Base-by-base conservation (phyloP, 2,113 vertebrate genomes). In the Pavo muticus region DNA sequence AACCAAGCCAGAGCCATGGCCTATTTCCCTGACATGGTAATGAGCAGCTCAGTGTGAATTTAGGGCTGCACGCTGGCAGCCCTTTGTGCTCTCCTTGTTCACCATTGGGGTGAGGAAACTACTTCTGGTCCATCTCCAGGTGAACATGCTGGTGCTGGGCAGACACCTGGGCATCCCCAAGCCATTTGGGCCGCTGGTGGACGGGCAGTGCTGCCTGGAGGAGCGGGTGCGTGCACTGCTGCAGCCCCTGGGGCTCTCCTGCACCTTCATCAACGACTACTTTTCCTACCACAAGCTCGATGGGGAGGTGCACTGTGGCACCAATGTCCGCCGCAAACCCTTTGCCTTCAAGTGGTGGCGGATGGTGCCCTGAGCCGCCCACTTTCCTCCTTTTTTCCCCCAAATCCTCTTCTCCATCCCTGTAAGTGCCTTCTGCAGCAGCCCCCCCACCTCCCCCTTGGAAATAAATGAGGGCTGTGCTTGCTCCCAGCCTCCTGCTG, bases 121-220 rank as follows among this genome's bases (percentile, higher is more conserved):
- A 4, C 30, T 56, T 63, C 61, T 27, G 42, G 10, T 52, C 61
- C 4, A 50, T 73, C 81, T 45, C 8, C 91, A 99, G 99, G 98
- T 99, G 45, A 99, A 99, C 97, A 99, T 99, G 99, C 96, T 99
- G 8, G 98, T 99, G 25, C 77, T 99, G 73, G 98, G 98, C 71
- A 97, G 97, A 63, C 91, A 98, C 92, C 97, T 99, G 40, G 99
- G 98, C 93, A 98, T 99, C 88, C 99, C 99, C 12, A 99, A 99
- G 57, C 99, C 99, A 4, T 99, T 98, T 1, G 99, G 99, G 14
- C 99, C 99, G 0, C 45, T 93, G 92, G 97, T 99, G 93, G 81
- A 98, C 0, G 98, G 98, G 19, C 95, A 54, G 68, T 99, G 99
- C 68, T 98, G 97, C 74, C 97, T 99, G 88, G 99, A 99, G 97